Evolutionary conservation across 1,140 invertebrate species (phyloP).

Genomic region (Diorhabda sublineata): DNA sequence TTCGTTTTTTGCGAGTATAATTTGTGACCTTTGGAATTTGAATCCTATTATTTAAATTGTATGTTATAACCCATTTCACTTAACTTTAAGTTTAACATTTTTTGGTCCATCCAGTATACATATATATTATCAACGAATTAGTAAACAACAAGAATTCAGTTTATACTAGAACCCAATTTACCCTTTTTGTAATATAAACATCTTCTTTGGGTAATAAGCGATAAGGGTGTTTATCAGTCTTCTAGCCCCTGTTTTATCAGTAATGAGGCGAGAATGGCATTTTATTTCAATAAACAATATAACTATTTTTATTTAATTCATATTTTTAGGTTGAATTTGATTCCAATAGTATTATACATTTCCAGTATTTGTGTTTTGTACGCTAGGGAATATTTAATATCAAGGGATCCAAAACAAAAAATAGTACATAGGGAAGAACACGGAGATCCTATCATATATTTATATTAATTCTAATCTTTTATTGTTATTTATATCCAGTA

Average conservation of each 20-base stretch:
- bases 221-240: not conserved
- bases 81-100: too few relatives aligned
- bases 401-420: constrained; percentile 15
- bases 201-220: not conserved
- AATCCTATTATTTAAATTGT: too few relatives aligned
- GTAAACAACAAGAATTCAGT: not conserved
- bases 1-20: too few relatives aligned
- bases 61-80: too few relatives aligned
- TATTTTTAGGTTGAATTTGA: constrained; percentile 6
- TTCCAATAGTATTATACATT: constrained; percentile 16
- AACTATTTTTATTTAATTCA: not conserved
- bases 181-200: not conserved
- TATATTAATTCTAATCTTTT: constrained; percentile 12
- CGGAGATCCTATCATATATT: constrained; percentile 18
- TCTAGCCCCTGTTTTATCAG: not conserved
- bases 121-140: not conserved
- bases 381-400: constrained; percentile 16
- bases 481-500: not conserved
- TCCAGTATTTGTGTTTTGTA: constrained; percentile 18
- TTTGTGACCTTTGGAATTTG: too few relatives aligned
- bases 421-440: constrained; percentile 7
- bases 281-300: not conserved
- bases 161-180: not conserved
- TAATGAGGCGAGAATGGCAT: not conserved
- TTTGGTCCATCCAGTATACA: too few relatives aligned